Evolutionary conservation across 1,140 invertebrate species (phyloP).

Genomic region (Caenorhabditis brenneri): DNA sequence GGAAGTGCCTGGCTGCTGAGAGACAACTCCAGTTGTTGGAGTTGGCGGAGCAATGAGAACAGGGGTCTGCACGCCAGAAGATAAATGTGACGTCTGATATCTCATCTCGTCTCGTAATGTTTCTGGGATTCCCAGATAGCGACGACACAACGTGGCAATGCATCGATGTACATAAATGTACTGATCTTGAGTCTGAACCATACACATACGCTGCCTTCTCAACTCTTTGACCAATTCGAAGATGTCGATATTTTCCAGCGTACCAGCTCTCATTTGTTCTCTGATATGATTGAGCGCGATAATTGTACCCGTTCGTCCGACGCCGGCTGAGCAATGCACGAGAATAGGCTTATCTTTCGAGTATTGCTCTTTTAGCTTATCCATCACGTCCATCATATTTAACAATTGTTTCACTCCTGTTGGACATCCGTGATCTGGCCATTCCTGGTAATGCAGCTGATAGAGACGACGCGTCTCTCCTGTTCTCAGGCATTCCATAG

Average conservation of each 20-base stretch:
- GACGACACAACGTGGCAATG: slow-evolving; percentile 14
- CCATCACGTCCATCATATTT: slow-evolving; percentile 54
- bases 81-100: no score
- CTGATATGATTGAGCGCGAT: slow-evolving; percentile 78
- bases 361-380: background rate
- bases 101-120: no score
- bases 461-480: slow-evolving; percentile 21
- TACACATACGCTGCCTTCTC: slow-evolving; percentile 76
- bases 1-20: background rate
- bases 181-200: slow-evolving; percentile 75
- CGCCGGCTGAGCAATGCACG: slow-evolving; percentile 74
- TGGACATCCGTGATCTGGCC: slow-evolving; percentile 56
- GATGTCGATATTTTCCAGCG: slow-evolving; percentile 75
- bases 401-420: slow-evolving; percentile 47
- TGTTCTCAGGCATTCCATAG: slow-evolving; percentile 31
- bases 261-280: slow-evolving; percentile 75
- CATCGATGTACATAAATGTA: slow-evolving; percentile 54
- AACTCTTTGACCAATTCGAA: slow-evolving; percentile 75
- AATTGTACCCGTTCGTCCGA: slow-evolving; percentile 78
- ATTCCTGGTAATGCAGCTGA: slow-evolving; percentile 55
- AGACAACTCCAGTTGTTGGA: background rate
- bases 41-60: background rate
- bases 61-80: no score
- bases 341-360: slow-evolving; percentile 14
- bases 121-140: background rate